Base-by-base conservation (phyloP, 1,140 invertebrate genomes). In the Panulirus ornatus region DNA sequence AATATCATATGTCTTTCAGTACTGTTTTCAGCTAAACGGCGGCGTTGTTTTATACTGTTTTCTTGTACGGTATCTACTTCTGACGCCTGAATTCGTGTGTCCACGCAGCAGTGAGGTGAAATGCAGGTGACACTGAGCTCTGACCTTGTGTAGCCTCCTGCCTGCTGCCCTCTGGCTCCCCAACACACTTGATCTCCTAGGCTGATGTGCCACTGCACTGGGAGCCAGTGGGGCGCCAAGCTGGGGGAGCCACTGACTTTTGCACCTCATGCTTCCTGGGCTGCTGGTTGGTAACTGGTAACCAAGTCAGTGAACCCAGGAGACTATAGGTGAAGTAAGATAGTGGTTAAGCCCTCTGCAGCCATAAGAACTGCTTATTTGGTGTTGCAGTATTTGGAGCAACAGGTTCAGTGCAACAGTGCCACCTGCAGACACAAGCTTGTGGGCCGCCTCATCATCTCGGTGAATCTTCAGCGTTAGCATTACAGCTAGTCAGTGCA, bases 1-100 rank as follows among this genome's bases (percentile, higher is more conserved):
- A 84, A 84, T 84, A 84, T 73, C 83, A 66, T 63, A 73, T 75
- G 88, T 89, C 88, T 89, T 89, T 89, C 88, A 89, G 79, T 89
- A 58, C 79, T 54, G 63, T 76, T 89, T 83, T 89, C 58, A 71
- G 27, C 83, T 71, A 85, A 42, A 79, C 42, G 76, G 76, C 76
- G 76, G 76, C 44, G 76, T 79, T 83, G 81, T 83, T 83, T 83
- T 83, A 83, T 83, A 83, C 81, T 83, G 81, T 83, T 83, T 83
- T 83, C 81, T 83, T 58, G 81, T 83, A 83, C 81, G 81, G 81
- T 83, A 83, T 83, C 81, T 83, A 83, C 81, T 83, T 83, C 81
- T 83, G 81, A 83, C 81, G 81, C 81, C 81, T 83, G 81, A 83
- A 83, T 38, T 58, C 75, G 75, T 66, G 79, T 82, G 81, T 83